Conservation (phyloP, 2,113 vertebrate genomes). For the Hoplias malabaricus region DNA sequence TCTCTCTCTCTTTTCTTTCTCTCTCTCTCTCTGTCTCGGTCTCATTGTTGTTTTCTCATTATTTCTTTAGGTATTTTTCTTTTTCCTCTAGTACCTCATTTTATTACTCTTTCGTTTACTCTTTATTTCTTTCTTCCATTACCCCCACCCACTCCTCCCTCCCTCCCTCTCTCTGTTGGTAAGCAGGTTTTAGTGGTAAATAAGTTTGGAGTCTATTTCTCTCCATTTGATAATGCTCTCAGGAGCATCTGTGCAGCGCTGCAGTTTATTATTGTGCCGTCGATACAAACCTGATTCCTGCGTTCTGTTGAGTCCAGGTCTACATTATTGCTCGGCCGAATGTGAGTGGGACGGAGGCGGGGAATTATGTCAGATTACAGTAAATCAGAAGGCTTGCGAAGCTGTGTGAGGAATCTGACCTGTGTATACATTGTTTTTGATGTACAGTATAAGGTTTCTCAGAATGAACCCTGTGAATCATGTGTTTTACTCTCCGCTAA, state of each 20-base stretch:
- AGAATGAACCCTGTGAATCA: no score
- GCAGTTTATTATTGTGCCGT: conserved; percentile 30
- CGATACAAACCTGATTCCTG: conserved; percentile 38
- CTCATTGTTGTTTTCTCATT: neutral
- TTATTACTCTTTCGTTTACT: no score
- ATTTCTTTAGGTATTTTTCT: neutral
- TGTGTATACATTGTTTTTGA: neutral
- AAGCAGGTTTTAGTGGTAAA: conserved; percentile 48
- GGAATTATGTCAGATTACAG: conserved; percentile 20
- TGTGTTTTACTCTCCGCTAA: no score
- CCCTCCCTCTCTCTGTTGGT: conserved; percentile 15
- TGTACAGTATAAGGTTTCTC: no score
- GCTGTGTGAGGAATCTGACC: no score
- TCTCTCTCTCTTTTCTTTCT: conserved; percentile 18
- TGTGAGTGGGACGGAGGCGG: conserved; percentile 2
- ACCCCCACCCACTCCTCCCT: no score
- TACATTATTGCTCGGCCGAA: conserved; percentile 30
- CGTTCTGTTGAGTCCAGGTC: conserved; percentile 19
- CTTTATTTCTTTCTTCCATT: no score
- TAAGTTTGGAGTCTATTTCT: conserved; percentile 43
- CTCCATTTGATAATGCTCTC: conserved; percentile 36
- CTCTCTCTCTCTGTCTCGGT: neutral
- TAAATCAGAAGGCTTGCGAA: neutral
- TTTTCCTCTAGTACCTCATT: neutral
- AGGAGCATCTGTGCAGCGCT: conserved; percentile 40